phyloP scores from a whole-genome alignment of 2,888 invertebrate species.

The Zygaena filipendulae region DNA sequence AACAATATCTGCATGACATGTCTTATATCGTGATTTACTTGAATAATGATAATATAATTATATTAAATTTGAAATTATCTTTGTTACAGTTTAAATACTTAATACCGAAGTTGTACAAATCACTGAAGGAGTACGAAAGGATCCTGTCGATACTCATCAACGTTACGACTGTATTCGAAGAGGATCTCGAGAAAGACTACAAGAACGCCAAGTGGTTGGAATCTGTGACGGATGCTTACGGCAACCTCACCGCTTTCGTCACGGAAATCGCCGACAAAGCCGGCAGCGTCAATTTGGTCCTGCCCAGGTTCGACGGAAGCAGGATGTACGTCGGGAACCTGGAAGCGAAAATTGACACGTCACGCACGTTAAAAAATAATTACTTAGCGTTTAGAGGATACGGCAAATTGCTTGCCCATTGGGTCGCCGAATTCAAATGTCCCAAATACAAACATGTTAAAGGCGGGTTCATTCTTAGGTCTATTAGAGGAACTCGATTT shows the following conservation, averaged over 20 bases:
- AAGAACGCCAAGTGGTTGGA: constrained; percentile 48
- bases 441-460: constrained; percentile 30
- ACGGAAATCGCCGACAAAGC: constrained; percentile 60
- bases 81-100: constrained; percentile 68
- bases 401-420: constrained; percentile 68
- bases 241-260: constrained; percentile 47
- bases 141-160: constrained; percentile 42
- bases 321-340: constrained; percentile 42
- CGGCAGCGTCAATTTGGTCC: constrained; percentile 35
- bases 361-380: constrained; percentile 68
- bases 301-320: constrained; percentile 38
- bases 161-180: constrained; percentile 22
- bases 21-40: too few relatives aligned
- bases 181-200: constrained; percentile 46
- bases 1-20: too few relatives aligned
- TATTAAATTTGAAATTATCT: too few relatives aligned
- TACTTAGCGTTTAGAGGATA: constrained; percentile 70
- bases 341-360: constrained; percentile 52
- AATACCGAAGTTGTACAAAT: constrained; percentile 68
- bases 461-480: neutral
- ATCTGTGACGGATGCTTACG: constrained; percentile 42
- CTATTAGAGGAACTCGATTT: neutral
- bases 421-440: constrained; percentile 61
- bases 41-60: too few relatives aligned
- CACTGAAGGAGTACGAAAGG: constrained; percentile 40